Base-by-base conservation (phyloP, 2,888 invertebrate species). In the Volucella bombylans region DNA sequence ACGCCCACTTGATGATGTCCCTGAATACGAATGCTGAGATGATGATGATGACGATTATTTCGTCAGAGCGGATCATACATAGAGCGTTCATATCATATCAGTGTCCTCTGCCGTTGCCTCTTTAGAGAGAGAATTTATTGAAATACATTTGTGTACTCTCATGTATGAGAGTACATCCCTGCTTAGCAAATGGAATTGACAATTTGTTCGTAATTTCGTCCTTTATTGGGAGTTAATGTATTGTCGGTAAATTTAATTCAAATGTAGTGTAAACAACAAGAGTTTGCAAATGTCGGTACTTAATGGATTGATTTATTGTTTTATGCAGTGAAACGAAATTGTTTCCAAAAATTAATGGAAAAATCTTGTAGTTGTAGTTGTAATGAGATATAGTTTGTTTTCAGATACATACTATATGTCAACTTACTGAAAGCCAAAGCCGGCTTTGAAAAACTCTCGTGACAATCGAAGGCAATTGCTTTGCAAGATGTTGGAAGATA, bases 171-270 rank as follows among this genome's bases (percentile, higher is more conserved):
- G n/a, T n/a, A 2, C 18, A 23, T 23, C 18, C 31, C 1, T 31
- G 31, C 31, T 31, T 1, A 31, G 10, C 54, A 55, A 62, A 55
- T 52, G 59, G 14, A 76, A 67, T 43, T 76, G 50, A 50, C 38
- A 59, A 67, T 59, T 65, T 57, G 74, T 65, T 62, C 31, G 49
- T 45, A 12, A 18, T 50, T 59, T 38, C n/a, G 10, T 50, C 31
- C 59, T 52, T 67, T 50, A 49, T 49, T 65, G 57, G 8, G 76
- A 59, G 67, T 39, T 76, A 76, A 76, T 76, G 59, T 59, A 61
- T 45, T 76, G 59, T 8, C 61, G 61, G 59, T 59, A 67, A 68
- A 61, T 76, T 76, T 47, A 76, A 54, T 49, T 15, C 50, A 43
- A 65, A 43, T 38, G 15, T 18, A 2, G 9, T 14, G n/a, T 6